These are phyloP conservation scores for Sceliomorpha sp. DNA, from an alignment of 2,888 invertebrate species.

Conservation along the genomic window DNA sequence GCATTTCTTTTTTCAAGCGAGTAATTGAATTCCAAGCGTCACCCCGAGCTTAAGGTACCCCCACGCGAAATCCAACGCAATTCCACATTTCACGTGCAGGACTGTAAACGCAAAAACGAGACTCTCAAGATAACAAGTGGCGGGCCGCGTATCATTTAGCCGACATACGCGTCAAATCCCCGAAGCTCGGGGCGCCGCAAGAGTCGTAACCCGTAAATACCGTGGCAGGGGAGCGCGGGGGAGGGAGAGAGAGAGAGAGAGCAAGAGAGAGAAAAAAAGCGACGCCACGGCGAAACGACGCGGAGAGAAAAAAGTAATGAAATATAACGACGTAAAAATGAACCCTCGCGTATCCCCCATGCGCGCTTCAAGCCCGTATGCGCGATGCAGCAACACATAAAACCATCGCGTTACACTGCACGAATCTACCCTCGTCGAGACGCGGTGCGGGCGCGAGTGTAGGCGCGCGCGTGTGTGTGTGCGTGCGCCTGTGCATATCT, in stretches of 20 bases:
- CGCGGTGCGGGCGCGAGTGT: too few species aligned
- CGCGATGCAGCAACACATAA: conserved; percentile 53
- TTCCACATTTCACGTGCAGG: background rate
- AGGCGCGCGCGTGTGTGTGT: conserved; percentile 25
- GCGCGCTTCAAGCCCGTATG: conserved; percentile 54
- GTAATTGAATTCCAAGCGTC: too few species aligned
- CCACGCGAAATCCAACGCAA: too few species aligned
- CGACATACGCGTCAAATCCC: conserved; percentile 37
- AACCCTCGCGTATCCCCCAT: conserved; percentile 58
- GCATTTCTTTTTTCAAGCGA: too few species aligned
- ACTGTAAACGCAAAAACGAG: conserved; percentile 4
- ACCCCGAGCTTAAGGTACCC: too few species aligned
- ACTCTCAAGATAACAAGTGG: conserved; percentile 37
- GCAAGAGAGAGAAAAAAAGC: conserved; percentile 18
- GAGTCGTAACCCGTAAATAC: conserved; percentile 43
- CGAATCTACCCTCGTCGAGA: conserved; percentile 28
- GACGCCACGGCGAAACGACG: conserved; percentile 25
- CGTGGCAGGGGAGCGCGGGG: conserved; percentile 29
- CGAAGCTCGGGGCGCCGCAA: conserved; percentile 42
- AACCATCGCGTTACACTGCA: conserved; percentile 52
- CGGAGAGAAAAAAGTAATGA: conserved; percentile 58
- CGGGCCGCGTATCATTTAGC: conserved; percentile 40
- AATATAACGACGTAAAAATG: conserved; percentile 71
- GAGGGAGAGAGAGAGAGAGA: too few species aligned
- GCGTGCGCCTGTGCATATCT: too few species aligned